Conservation (phyloP, 2,113 vertebrate genomes). For the Mobula birostris region DNA sequence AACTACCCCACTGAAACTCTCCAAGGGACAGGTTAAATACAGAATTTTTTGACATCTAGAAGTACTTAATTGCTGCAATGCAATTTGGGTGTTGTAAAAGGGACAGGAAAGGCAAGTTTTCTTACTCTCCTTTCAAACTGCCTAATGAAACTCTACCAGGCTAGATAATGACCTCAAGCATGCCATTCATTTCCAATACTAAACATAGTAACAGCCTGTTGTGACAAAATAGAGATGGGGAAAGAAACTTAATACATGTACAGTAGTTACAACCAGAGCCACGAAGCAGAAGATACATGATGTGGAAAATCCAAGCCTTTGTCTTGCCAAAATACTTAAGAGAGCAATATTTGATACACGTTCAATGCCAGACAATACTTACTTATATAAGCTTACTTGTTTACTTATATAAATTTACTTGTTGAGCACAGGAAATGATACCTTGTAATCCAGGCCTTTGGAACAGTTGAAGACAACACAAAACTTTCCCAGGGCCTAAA, state of each 20-base stretch:
- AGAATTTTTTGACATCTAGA: too few relatives aligned
- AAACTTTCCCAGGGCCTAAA: conserved; percentile 55
- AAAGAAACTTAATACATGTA: neutral
- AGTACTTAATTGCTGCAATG: too few relatives aligned
- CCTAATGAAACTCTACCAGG: too few relatives aligned
- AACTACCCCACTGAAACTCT: too few relatives aligned
- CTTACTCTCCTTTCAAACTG: too few relatives aligned
- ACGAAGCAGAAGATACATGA: neutral
- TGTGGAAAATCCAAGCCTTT: neutral
- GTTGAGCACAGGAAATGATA: conserved; percentile 39
- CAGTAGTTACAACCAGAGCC: neutral
- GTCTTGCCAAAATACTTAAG: neutral
- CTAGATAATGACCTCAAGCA: neutral
- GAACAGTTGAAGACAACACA: conserved; percentile 59
- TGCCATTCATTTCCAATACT: neutral
- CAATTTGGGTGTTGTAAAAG: too few relatives aligned
- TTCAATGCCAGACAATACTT: neutral
- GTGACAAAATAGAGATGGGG: neutral
- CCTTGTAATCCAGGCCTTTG: conserved; percentile 59
- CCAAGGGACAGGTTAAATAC: neutral
- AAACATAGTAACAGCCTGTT: neutral
- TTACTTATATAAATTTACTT: neutral
- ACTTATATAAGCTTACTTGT: neutral
- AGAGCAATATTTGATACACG: too few relatives aligned
- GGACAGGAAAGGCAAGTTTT: too few relatives aligned